Percentiles rank a stretch among this genome's conserved stretches.
Evolutionary conservation across 2,888 invertebrate genomes (phyloP).

Genomic region (Thymelicus acteon): DNA sequence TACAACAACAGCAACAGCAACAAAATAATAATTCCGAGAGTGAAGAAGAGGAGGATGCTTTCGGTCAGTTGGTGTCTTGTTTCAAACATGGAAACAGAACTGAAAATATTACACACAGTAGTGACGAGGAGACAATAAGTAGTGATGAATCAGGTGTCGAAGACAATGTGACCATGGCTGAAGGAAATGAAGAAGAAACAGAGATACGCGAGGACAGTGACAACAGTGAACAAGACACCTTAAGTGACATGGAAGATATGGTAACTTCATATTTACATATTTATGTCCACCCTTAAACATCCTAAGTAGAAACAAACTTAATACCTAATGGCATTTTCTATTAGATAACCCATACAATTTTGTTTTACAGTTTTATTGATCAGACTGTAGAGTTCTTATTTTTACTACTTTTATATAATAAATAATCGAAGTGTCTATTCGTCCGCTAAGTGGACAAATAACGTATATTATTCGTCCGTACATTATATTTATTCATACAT

Average conservation of each 20-base stretch:
- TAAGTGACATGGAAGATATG: constrained; percentile 25
- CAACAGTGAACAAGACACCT: constrained; percentile 16
- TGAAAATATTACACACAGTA: constrained; percentile 56
- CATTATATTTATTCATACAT: too few species aligned
- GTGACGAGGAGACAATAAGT: constrained; percentile 57
- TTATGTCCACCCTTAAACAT: too few species aligned
- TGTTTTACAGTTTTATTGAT: too few species aligned
- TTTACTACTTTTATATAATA: too few species aligned
- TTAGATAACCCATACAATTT: too few species aligned
- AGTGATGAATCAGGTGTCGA: constrained; percentile 44
- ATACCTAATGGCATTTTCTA: too few species aligned
- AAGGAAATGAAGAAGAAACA: constrained; percentile 1
- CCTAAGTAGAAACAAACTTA: too few species aligned
- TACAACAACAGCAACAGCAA: constrained; percentile 59
- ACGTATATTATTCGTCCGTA: too few species aligned
- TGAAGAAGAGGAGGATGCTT: constrained; percentile 78
- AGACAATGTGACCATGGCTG: constrained; percentile 14
- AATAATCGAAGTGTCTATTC: too few species aligned
- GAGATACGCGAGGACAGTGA: constrained; percentile 17
- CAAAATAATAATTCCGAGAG: constrained; percentile 78
- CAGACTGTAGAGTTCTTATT: too few species aligned
- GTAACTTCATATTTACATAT: constrained; percentile 4
- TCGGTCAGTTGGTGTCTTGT: constrained; percentile 80
- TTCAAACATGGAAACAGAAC: constrained; percentile 61
- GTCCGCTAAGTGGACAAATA: too few species aligned